Evolutionary conservation across 2,888 invertebrate genomes (phyloP).

Genomic region (Eulithis prunata): DNA sequence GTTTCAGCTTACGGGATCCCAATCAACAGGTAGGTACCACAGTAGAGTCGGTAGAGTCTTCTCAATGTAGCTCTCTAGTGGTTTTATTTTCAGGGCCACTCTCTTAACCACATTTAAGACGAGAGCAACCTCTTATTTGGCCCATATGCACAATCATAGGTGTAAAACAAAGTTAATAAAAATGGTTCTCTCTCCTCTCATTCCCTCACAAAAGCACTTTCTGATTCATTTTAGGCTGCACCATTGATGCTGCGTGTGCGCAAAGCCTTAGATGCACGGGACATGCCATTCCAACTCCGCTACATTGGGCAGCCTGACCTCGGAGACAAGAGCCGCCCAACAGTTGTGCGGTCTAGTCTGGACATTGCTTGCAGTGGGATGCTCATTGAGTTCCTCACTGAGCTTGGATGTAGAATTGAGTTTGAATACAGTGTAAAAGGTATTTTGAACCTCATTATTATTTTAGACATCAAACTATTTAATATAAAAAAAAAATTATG

Average conservation of each 20-base stretch:
- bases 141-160: no score
- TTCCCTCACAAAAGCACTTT: neutral
- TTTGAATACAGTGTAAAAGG: conserved; percentile 97
- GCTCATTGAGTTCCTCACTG: conserved; percentile 95
- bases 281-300: conserved; percentile 94
- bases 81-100: no score
- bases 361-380: conserved; percentile 96
- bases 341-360: conserved; percentile 95
- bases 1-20: conserved; percentile 90
- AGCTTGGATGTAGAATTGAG: conserved; percentile 95
- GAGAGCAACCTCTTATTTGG: no score
- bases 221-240: conserved; percentile 68
- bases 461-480: no score
- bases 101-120: no score
- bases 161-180: no score
- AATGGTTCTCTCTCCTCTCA: no score
- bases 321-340: conserved; percentile 94
- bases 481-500: no score
- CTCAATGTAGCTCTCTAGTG: no score
- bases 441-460: conserved; percentile 23
- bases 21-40: conserved; percentile 86
- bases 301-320: conserved; percentile 96
- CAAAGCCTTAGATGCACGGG: conserved; percentile 91
- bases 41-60: no score
- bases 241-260: conserved; percentile 92